These are phyloP conservation scores for Hapalemur alaotrensis DNA, from an alignment of 2,797 vertebrate genomes.

Conservation along the genomic window DNA sequence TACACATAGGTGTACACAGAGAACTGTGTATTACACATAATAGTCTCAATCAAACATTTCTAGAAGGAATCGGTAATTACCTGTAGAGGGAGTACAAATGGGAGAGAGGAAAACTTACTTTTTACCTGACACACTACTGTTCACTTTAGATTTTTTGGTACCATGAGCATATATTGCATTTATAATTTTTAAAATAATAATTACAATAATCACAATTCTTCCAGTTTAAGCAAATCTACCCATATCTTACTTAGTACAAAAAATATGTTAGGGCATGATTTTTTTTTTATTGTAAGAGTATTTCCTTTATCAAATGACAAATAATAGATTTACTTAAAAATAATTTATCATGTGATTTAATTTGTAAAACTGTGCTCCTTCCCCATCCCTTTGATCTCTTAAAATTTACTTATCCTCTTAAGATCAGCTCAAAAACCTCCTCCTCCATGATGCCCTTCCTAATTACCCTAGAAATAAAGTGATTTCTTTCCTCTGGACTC, in stretches of 20 bases:
- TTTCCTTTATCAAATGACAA: neutral
- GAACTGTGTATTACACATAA: neutral
- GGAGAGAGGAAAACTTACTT: neutral
- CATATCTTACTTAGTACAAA: neutral
- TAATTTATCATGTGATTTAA: neutral
- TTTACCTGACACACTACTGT: neutral
- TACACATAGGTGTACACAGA: neutral
- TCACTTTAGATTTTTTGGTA: neutral
- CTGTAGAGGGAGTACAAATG: neutral
- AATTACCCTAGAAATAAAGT: neutral
- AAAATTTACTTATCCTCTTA: neutral
- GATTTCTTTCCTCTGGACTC: neutral
- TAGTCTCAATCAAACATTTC: neutral
- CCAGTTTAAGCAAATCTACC: neutral
- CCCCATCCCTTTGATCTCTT: neutral
- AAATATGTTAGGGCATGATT: neutral
- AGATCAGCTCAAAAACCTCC: neutral
- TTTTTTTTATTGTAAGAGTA: neutral
- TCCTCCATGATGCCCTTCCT: neutral
- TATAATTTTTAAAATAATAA: neutral
- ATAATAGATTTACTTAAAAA: neutral
- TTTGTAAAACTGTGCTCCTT: neutral
- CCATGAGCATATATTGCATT: neutral
- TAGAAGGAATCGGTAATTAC: neutral
- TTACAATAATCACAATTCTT: neutral